Percentiles rank a stretch among this genome's conserved stretches.
These are phyloP conservation scores for Distichodus sexfasciatus DNA, from an alignment of 2,797 vertebrate species.

Conservation along the genomic window DNA sequence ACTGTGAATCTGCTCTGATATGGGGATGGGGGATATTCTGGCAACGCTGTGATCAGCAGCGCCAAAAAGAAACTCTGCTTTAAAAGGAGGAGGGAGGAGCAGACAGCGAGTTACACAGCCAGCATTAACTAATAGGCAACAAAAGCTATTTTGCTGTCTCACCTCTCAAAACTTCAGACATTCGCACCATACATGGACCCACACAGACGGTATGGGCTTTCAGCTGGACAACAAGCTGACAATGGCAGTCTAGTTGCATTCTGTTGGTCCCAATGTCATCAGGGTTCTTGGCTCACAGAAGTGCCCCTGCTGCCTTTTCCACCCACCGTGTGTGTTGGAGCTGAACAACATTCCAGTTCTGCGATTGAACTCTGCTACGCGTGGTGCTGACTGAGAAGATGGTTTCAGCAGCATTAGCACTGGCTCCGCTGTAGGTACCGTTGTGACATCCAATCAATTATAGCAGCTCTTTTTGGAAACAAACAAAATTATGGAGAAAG, in stretches of 20 bases:
- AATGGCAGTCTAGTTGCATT: slow-evolving; percentile 17
- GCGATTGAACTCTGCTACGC: too few relatives aligned
- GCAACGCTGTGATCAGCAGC: not conserved
- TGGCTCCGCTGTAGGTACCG: not conserved
- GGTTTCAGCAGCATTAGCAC: slow-evolving; percentile 28
- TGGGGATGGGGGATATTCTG: not conserved
- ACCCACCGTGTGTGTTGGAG: slow-evolving; percentile 1
- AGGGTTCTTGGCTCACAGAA: slow-evolving; percentile 8
- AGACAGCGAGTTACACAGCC: not conserved
- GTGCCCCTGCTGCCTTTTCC: slow-evolving; percentile 3
- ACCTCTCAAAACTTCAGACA: slow-evolving; percentile 18
- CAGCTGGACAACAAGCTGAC: not conserved
- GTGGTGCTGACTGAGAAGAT: too few relatives aligned
- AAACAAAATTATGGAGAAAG: not conserved
- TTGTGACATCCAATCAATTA: not conserved
- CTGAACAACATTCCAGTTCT: slow-evolving; percentile 10
- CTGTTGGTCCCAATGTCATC: slow-evolving; percentile 19
- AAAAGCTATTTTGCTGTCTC: slow-evolving; percentile 17
- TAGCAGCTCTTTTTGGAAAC: not conserved
- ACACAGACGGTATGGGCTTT: not conserved
- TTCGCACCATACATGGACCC: not conserved
- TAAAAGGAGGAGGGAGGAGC: not conserved
- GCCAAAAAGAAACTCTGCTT: slow-evolving; percentile 11
- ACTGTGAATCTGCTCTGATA: too few relatives aligned
- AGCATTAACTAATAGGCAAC: not conserved